These are phyloP conservation scores for Dryomyza anilis DNA, from an alignment of 2,888 invertebrate genomes.

Conservation along the genomic window DNA sequence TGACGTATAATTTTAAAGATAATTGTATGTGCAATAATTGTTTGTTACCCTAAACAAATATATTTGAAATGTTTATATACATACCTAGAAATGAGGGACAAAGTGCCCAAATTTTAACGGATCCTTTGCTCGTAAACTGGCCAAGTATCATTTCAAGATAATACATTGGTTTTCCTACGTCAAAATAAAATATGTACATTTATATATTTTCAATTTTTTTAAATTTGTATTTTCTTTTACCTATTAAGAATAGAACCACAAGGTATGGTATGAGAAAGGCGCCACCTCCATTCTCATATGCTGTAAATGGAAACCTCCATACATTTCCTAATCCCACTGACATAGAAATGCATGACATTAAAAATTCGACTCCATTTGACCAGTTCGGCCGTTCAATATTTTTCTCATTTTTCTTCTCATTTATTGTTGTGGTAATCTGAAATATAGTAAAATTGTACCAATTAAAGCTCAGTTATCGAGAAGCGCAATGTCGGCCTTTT, in stretches of 20 bases:
- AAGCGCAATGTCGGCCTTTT: no score
- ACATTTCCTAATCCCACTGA: slow-evolving; percentile 77
- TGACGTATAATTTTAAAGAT: no score
- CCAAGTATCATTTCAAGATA: slow-evolving; percentile 83
- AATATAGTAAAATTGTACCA: no score
- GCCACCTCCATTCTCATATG: slow-evolving; percentile 76
- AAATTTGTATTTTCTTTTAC: slow-evolving; percentile 37
- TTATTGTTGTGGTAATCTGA: background rate
- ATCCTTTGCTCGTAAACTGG: slow-evolving; percentile 81
- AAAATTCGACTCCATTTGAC: slow-evolving; percentile 72
- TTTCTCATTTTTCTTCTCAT: background rate
- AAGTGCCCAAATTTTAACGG: slow-evolving; percentile 71
- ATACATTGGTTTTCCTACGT: slow-evolving; percentile 71
- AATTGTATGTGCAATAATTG: background rate
- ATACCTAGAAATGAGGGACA: slow-evolving; percentile 79
- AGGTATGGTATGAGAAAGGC: slow-evolving; percentile 77
- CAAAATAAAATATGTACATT: background rate
- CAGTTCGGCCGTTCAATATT: slow-evolving; percentile 61
- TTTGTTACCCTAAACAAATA: background rate
- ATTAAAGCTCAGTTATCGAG: no score
- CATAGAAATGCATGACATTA: slow-evolving; percentile 77
- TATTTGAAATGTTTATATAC: background rate
- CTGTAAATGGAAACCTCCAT: slow-evolving; percentile 70
- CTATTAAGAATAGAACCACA: slow-evolving; percentile 69
- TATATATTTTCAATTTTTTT: background rate